Base-by-base conservation (phyloP, 1,140 invertebrate genomes). In the Leptopilina boulardi region DNA sequence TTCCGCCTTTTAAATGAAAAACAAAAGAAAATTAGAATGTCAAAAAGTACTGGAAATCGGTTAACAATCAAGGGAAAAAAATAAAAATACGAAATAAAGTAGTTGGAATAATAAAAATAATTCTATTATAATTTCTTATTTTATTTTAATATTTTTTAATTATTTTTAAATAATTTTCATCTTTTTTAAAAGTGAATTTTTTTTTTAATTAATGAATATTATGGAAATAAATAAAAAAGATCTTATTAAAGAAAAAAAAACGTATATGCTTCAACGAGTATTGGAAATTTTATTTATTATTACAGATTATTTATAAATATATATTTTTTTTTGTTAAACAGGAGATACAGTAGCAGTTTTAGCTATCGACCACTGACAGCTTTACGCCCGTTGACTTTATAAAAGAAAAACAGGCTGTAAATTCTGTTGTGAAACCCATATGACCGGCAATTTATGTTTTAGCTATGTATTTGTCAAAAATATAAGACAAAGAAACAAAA, bases 271-370 rank as follows among this genome's bases (percentile, higher is more conserved):
- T 44, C 1, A 15, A 15, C 3, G 15, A 44, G 13, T 44, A 44
- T 44, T 15, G 42, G 42, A 47, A 47, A 15, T 47, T 15, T 13
- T 3, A 15, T 47, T 47, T 47, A 47, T 47, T 47, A 11, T 15
- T 44, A 1, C 2, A 15, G n/a, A 47, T n/a, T 47, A 47, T 15
- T n/a, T 47, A 47, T 15, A 15, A n/a, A 47, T 47, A 47, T 47
- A 47, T 15, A 47, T 47, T 18, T 18, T 4, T 51, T n/a, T 85
- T 84, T 80, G 84, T 83, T 51, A 78, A 79, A 66, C 78, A 91
- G 89, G 84, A 89, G 89, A 74, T 89, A 91, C 83, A 91, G 89
- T 85, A 90, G 89, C 87, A 89, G 88, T 83, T 89, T 89, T 77
- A 88, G 85, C 82, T 89, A 87, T 82, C 86, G 86, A 78, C 86